These are phyloP conservation scores for Corticium candelabrum DNA, from an alignment of 37 sponge, comb jelly and placozoan genomes.

Conservation along the genomic window DNA sequence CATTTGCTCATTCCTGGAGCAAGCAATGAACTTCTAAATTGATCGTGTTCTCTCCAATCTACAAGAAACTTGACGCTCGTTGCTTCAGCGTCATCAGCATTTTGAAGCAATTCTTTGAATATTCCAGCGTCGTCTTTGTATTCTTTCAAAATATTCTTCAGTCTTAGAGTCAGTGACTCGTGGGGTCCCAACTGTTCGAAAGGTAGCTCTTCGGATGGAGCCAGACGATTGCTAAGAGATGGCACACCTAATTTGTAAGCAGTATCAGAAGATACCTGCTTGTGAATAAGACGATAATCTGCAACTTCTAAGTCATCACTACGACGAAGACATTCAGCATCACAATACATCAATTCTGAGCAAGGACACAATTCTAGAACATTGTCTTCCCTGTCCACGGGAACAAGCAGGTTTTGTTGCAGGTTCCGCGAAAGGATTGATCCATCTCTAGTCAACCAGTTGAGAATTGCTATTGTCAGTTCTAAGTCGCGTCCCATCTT, in stretches of 20 bases:
- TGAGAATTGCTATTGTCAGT: constrained; percentile 17
- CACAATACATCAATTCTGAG: constrained; percentile 12
- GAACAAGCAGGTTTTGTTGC: not conserved
- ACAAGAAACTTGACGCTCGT: constrained; percentile 31
- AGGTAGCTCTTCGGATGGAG: constrained; percentile 9
- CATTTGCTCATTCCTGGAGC: not conserved
- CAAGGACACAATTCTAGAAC: not conserved
- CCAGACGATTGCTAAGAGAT: constrained; percentile 20
- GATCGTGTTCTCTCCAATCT: constrained; percentile 22
- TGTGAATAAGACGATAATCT: constrained; percentile 29
- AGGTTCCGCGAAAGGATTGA: not conserved
- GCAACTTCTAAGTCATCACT: constrained; percentile 16
- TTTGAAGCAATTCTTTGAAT: constrained; percentile 47
- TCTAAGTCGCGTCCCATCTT: not conserved
- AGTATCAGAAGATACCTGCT: constrained; percentile 7
- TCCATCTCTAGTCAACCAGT: constrained; percentile 30
- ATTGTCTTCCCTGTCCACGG: not conserved
- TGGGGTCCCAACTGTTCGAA: constrained; percentile 26
- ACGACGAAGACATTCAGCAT: constrained; percentile 6
- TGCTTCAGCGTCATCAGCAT: constrained; percentile 61
- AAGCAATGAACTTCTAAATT: not conserved
- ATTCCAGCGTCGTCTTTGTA: constrained; percentile 47
- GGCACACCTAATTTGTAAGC: not conserved
- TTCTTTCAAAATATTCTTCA: constrained; percentile 37
- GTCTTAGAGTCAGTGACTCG: constrained; percentile 22